phyloP scores from a whole-genome alignment of 2,797 vertebrate species.

The Coregonus sp. region DNA sequence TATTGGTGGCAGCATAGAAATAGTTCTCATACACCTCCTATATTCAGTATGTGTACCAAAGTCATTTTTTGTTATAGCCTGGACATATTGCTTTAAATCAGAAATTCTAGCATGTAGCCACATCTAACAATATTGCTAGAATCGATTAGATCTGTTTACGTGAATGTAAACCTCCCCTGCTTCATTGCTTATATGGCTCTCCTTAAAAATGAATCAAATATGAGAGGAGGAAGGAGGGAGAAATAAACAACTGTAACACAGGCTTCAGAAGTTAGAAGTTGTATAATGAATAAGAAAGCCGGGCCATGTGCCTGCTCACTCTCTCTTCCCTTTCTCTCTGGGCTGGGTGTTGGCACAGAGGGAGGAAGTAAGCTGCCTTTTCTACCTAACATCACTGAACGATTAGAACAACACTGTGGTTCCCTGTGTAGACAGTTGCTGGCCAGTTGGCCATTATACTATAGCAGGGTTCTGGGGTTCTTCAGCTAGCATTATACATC shows the following conservation, averaged over 20 bases:
- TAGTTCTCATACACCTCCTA: neutral
- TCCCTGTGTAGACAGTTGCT: slow-evolving; percentile 20
- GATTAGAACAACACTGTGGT: slow-evolving; percentile 41
- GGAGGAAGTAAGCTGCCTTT: slow-evolving; percentile 69
- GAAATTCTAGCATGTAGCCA: no score
- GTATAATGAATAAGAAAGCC: neutral
- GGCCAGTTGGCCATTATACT: slow-evolving; percentile 24
- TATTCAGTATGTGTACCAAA: neutral
- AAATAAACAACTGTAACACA: neutral
- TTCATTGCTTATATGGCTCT: slow-evolving; percentile 11
- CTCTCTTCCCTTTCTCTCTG: slow-evolving; percentile 33
- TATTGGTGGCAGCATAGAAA: neutral
- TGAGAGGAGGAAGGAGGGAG: neutral
- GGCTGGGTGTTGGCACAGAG: slow-evolving; percentile 54
- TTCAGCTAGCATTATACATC: slow-evolving; percentile 34
- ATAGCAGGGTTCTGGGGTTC: slow-evolving; percentile 41
- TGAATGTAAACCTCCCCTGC: slow-evolving; percentile 9
- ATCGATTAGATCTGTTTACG: slow-evolving; percentile 3
- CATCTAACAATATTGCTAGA: neutral
- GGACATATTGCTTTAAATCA: neutral
- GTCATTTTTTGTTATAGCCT: neutral
- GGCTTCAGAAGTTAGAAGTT: slow-evolving; percentile 1
- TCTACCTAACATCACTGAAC: slow-evolving; percentile 72
- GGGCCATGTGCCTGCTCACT: slow-evolving; percentile 8
- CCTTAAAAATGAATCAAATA: slow-evolving; percentile 4